A percentile compares a stretch with the other conserved stretches of the same genome.
These are phyloP conservation scores for Macroramphosus scolopax DNA, from an alignment of 2,797 vertebrate species.

Conservation along the genomic window DNA sequence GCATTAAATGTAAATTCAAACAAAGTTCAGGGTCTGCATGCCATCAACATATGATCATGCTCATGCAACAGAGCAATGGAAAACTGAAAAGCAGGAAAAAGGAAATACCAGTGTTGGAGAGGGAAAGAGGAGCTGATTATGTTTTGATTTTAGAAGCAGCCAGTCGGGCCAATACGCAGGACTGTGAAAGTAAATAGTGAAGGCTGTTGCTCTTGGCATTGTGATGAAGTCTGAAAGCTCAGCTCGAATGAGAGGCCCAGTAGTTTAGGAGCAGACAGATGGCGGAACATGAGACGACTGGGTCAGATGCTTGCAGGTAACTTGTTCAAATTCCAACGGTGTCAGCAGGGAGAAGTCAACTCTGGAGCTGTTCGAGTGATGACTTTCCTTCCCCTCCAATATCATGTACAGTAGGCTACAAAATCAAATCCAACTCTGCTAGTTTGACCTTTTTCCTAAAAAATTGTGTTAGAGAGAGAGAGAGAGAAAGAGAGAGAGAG, in stretches of 20 bases:
- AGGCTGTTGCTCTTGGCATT: slow-evolving; percentile 35
- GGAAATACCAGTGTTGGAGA: slow-evolving; percentile 15
- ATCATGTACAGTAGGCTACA: too few relatives aligned
- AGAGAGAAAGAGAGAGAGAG: too few relatives aligned
- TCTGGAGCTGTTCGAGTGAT: background rate
- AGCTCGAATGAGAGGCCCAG: slow-evolving; percentile 10
- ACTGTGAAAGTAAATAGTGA: slow-evolving; percentile 7
- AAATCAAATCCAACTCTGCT: too few relatives aligned
- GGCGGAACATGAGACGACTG: slow-evolving; percentile 30
- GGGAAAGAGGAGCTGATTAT: slow-evolving; percentile 16
- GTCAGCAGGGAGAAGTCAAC: background rate
- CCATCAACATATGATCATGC: background rate
- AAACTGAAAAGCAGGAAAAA: background rate
- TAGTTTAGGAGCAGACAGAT: slow-evolving; percentile 17
- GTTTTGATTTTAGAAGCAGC: slow-evolving; percentile 15
- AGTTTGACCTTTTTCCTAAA: too few relatives aligned
- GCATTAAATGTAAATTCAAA: background rate
- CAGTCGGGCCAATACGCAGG: slow-evolving; percentile 11
- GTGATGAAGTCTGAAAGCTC: slow-evolving; percentile 19
- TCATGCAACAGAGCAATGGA: background rate
- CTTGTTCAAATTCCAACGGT: slow-evolving; percentile 19
- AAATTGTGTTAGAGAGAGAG: background rate
- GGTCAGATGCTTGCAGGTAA: slow-evolving; percentile 24
- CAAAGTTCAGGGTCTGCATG: background rate
- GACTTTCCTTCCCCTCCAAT: too few relatives aligned